These are phyloP conservation scores for Lagodon rhomboides DNA, from an alignment of 2,797 vertebrate genomes.

Conservation along the genomic window DNA sequence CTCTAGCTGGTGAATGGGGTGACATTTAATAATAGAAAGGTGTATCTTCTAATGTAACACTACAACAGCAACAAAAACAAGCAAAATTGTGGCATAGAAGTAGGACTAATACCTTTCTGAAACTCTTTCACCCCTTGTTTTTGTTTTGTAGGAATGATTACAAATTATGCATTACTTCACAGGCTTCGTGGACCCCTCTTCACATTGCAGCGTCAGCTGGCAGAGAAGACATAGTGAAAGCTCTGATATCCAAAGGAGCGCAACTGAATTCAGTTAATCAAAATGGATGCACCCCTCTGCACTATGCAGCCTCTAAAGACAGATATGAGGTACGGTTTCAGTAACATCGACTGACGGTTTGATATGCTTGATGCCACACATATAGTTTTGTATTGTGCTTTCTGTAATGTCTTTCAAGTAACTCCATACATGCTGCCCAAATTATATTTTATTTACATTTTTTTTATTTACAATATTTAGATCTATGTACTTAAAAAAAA, in stretches of 20 bases:
- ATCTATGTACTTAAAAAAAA: too few species aligned
- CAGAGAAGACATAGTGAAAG: conserved; percentile 93
- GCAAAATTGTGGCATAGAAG: background rate
- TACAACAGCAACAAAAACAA: background rate
- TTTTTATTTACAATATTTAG: too few species aligned
- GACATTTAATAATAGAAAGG: background rate
- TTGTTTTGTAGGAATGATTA: background rate
- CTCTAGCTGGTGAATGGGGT: background rate
- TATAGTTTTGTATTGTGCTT: background rate
- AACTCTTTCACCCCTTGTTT: background rate
- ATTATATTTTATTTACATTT: background rate
- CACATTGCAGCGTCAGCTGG: conserved; percentile 97
- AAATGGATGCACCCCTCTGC: conserved; percentile 95
- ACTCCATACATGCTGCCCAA: background rate
- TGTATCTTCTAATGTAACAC: background rate
- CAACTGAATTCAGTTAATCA: conserved; percentile 94
- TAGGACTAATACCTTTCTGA: background rate
- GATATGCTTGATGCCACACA: background rate
- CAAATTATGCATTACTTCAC: background rate
- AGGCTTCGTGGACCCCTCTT: conserved; percentile 95
- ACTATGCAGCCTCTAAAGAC: conserved; percentile 97
- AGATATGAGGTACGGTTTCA: conserved; percentile 90
- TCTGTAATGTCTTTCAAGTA: background rate
- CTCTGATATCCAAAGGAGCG: conserved; percentile 91
- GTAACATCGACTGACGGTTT: background rate